Evolutionary conservation across 2,797 vertebrate genomes (phyloP).

Genomic region (Gobionotothen gibberifrons): DNA sequence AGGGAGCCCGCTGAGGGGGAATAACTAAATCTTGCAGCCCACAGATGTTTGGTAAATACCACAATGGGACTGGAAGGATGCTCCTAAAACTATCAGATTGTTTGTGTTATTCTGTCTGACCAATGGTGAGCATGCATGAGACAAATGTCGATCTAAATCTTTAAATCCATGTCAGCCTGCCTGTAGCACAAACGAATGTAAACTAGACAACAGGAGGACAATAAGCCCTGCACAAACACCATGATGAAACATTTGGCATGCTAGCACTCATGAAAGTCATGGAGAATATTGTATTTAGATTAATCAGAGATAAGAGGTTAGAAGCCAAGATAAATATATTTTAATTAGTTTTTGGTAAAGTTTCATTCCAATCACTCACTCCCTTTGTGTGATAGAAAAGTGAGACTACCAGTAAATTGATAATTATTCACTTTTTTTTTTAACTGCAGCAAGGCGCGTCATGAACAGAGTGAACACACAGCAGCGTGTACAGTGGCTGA

Average conservation of each 20-base stretch:
- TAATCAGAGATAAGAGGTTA: constrained; percentile 33
- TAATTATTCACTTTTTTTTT: constrained; percentile 29
- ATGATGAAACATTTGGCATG: constrained; percentile 44
- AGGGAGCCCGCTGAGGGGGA: constrained; percentile 68
- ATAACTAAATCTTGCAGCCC: constrained; percentile 71
- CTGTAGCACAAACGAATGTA: constrained; percentile 42
- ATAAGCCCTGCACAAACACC: constrained; percentile 48
- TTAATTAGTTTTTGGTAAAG: neutral
- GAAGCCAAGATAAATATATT: constrained; percentile 25
- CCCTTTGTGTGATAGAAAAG: neutral
- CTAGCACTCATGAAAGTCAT: constrained; percentile 4
- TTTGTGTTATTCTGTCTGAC: constrained; percentile 42
- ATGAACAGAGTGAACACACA: constrained; percentile 26
- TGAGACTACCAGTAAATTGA: constrained; percentile 10
- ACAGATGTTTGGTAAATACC: constrained; percentile 76
- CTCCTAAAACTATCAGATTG: constrained; percentile 52
- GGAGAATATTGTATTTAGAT: constrained; percentile 29
- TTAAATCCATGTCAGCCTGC: constrained; percentile 55
- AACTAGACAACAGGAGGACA: constrained; percentile 60
- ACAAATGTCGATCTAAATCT: constrained; percentile 58
- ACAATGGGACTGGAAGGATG: constrained; percentile 52
- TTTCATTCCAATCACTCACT: neutral
- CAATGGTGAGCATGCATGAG: constrained; percentile 38
- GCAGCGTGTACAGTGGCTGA: constrained; percentile 44
- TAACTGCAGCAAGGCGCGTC: constrained; percentile 24